Evolutionary conservation across 2,888 invertebrate genomes (phyloP), one percentile per base, ranked within the genome.

Genomic region (Hydrotaea cyrtoneurina): DNA sequence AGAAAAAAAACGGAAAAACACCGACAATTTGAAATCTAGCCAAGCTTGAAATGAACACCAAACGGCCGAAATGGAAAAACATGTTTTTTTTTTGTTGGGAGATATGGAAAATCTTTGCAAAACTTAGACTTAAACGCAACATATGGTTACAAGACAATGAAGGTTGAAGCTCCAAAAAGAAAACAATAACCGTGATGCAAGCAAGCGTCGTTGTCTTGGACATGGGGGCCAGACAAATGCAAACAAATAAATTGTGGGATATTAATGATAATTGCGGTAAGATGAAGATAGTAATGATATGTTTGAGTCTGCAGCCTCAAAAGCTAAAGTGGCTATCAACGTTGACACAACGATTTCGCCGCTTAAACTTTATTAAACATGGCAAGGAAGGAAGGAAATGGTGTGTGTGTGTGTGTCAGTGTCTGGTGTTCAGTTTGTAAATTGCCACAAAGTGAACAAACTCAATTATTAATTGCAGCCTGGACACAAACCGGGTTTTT

Each of bases 241-340:
- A 59, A 59, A 23, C 59, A 19, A 59, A 19, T 59, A 31, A 31
- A 31, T 59, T 59, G 15, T 59, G 31, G 26, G 8, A 23, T 26
- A 62, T 62, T 62, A 62, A 62, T 62, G 13, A 31, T 31, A 62
- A 62, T 62, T 31, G 31, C n/a, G 8, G 4, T 15, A 31, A 23
- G 62, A 31, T 31, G 31, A n/a, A 62, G 62, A 31, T 62, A 31
- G 17, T 62, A 62, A 62, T 62, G 15, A 62, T 62, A 59, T 11
- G 15, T 23, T 21, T 4, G 17, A 53, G n/a, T 53, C 53, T 4
- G 19, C 26, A 59, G 11, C 11, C 2, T 59, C 11, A 59, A 11
- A 8, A 39, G 50, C n/a, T 11, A 11, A 43, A 50, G 50, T 13
- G 11, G 8, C 36, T 8, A 36, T 36, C 36, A 43, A 15, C 13